phyloP scores from a whole-genome alignment of 64 coral and sea anemone species.

The Stylophora pistillata region DNA sequence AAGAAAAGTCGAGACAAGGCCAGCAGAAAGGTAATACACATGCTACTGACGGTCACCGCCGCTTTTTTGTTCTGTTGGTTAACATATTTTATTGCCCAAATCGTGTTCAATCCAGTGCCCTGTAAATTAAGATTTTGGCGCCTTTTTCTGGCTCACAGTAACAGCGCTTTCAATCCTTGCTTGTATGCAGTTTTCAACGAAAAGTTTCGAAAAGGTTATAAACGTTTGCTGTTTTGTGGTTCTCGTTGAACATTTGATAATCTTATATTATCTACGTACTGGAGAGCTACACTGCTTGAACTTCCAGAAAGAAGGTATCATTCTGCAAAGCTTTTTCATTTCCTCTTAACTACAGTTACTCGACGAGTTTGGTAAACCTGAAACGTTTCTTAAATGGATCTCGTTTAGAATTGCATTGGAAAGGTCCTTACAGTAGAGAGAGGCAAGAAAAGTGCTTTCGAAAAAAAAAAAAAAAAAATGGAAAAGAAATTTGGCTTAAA shows the following conservation, averaged over 20 bases:
- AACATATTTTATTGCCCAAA: conserved; percentile 48
- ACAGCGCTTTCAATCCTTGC: conserved; percentile 52
- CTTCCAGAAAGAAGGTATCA: no score
- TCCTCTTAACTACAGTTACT: no score
- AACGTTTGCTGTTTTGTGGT: background rate
- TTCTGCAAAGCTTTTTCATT: no score
- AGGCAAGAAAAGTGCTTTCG: no score
- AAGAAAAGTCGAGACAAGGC: conserved; percentile 4
- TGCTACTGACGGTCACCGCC: conserved; percentile 37
- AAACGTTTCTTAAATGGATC: no score
- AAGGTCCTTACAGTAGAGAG: no score
- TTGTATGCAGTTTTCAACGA: conserved; percentile 51
- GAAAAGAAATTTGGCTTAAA: no score
- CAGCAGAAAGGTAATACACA: conserved; percentile 25
- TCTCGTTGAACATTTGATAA: background rate
- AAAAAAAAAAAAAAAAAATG: no score
- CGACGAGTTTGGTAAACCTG: no score
- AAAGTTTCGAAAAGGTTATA: conserved; percentile 25
- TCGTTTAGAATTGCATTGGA: no score
- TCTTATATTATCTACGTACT: no score
- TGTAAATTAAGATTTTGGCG: conserved; percentile 61
- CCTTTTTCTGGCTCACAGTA: conserved; percentile 53
- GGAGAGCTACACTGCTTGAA: no score
- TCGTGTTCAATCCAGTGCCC: conserved; percentile 13
- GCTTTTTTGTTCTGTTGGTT: conserved; percentile 55